Evolutionary conservation across 2,113 vertebrate species (phyloP).

Genomic region (Oxyura jamaicensis): DNA sequence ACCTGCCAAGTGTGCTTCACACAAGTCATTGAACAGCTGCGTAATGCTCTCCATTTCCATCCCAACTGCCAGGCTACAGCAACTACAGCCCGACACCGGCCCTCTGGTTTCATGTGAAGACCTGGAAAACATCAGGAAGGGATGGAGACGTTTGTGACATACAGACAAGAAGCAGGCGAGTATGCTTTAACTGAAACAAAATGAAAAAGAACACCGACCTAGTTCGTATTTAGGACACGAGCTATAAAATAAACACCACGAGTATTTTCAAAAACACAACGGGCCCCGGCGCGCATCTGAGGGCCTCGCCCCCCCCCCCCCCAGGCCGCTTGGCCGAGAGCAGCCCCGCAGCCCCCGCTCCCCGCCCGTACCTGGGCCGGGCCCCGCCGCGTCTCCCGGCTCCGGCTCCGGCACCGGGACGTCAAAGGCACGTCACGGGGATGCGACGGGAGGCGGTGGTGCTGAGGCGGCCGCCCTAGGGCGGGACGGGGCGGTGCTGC

Average conservation of each 20-base stretch:
- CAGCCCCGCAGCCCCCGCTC: too few species aligned
- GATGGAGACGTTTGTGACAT: rapidly evolving
- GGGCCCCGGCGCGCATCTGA: too few species aligned
- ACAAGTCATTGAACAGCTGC: constrained; percentile 86
- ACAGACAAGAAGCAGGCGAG: background rate
- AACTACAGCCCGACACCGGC: background rate
- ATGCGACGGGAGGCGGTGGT: too few species aligned
- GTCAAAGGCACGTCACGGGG: too few species aligned
- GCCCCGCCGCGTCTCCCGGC: background rate
- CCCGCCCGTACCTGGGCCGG: too few species aligned
- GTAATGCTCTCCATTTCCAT: constrained; percentile 86
- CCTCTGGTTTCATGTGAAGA: background rate
- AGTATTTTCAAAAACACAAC: too few species aligned
- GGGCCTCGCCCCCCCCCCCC: background rate
- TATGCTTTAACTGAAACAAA: background rate
- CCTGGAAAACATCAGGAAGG: constrained; percentile 5
- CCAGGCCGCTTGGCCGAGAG: too few species aligned
- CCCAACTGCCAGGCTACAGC: background rate
- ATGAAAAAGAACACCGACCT: background rate
- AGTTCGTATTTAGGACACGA: background rate
- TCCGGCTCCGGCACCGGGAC: too few species aligned
- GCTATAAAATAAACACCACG: background rate
- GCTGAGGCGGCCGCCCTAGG: too few species aligned
- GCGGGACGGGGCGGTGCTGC: too few species aligned
- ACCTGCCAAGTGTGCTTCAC: constrained; percentile 84